phyloP scores from a whole-genome alignment of 92 coral and sea anemone genomes.

The Metridium senile region DNA sequence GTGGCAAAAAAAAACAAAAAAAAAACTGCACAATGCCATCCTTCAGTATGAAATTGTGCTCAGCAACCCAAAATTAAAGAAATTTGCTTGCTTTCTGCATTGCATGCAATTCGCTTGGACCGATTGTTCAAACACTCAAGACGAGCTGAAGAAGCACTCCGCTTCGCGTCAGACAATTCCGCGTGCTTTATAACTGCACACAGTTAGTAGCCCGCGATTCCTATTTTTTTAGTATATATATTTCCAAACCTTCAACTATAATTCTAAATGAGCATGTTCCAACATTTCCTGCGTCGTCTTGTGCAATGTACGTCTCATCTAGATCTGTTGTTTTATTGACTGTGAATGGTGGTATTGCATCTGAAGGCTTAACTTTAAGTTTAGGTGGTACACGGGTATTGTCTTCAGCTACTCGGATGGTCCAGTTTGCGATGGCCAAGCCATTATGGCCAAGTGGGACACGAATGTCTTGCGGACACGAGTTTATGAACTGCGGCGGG shows the following conservation, averaged over 20 bases:
- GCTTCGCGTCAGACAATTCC: too few species aligned
- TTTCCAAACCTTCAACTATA: constrained; percentile 54
- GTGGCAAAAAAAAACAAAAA: too few species aligned
- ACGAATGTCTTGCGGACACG: constrained; percentile 57
- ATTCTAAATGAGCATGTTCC: constrained; percentile 46
- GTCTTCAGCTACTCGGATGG: constrained; percentile 46
- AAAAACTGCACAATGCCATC: too few species aligned
- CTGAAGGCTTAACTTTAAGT: constrained; percentile 30
- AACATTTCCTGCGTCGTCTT: constrained; percentile 46
- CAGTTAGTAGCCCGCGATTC: too few species aligned
- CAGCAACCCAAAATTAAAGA: too few species aligned
- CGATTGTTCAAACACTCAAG: too few species aligned
- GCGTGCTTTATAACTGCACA: too few species aligned
- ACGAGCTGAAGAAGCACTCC: too few species aligned
- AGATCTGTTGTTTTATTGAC: constrained; percentile 18
- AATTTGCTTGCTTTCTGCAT: too few species aligned
- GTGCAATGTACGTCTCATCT: constrained; percentile 44
- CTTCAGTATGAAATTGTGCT: too few species aligned
- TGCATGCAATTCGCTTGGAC: too few species aligned
- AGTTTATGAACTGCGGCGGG: constrained; percentile 33
- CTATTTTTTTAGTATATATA: too few species aligned
- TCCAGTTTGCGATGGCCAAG: constrained; percentile 47
- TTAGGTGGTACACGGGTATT: constrained; percentile 28
- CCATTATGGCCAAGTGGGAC: constrained; percentile 28
- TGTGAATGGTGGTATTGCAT: constrained; percentile 46